These are phyloP conservation scores for Muraenolepis orangiensis DNA, from an alignment of 2,797 vertebrate genomes.

Conservation along the genomic window DNA sequence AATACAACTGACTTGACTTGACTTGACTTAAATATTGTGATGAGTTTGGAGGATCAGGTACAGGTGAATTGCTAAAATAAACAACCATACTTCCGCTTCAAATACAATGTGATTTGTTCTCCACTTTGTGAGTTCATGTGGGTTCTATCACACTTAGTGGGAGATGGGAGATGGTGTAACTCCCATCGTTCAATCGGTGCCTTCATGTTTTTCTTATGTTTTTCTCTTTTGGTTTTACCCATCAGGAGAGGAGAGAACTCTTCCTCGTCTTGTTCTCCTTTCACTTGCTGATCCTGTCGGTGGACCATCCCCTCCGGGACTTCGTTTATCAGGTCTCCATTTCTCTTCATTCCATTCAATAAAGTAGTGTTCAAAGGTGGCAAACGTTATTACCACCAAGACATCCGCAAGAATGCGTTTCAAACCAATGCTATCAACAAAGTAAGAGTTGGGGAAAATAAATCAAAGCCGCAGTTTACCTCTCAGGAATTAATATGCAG, in stretches of 20 bases:
- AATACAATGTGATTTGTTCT: not conserved
- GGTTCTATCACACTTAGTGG: too few species aligned
- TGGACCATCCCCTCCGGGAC: constrained; percentile 69
- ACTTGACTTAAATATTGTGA: not conserved
- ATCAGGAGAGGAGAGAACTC: constrained; percentile 71
- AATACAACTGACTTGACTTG: too few species aligned
- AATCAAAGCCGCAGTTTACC: too few species aligned
- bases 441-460: too few species aligned
- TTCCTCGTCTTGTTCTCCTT: constrained; percentile 80
- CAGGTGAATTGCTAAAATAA: not conserved
- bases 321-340: constrained; percentile 77
- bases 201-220: not conserved
- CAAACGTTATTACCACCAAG: too few species aligned
- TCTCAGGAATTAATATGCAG: not conserved
- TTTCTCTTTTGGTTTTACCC: not conserved
- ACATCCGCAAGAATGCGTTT: too few species aligned
- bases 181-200: not conserved
- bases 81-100: not conserved
- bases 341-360: not conserved
- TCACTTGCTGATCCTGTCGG: constrained; percentile 79
- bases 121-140: not conserved
- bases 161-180: not conserved
- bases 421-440: too few species aligned
- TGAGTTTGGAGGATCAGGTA: not conserved
- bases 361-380: not conserved